Evolutionary conservation across 1,140 invertebrate species (phyloP), one percentile per base, ranked within the genome.

Genomic region (Bombus affinis): DNA sequence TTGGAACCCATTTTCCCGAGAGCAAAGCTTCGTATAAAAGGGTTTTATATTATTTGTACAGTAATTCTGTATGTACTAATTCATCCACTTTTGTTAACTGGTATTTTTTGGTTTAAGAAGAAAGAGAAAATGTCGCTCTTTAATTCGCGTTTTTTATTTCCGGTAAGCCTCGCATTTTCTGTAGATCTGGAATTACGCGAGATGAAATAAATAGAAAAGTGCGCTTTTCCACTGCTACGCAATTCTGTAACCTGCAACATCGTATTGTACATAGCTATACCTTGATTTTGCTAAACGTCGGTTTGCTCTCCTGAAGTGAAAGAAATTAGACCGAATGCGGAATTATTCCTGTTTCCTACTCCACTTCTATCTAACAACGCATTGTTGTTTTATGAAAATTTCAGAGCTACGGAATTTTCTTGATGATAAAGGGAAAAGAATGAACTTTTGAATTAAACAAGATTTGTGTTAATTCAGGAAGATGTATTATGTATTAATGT

Each of bases 151-250:
- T 62, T 12, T 62, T 62, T 62, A 62, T 62, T 62, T 62, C 28
- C 10, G 59, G 28, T 25, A 9, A n/a, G 59, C 59, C 10, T 62
- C 59, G 28, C 3, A n/a, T n/a, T 62, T 62, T 62, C 59, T n/a
- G 28, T 37, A 28, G 35, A 57, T 35, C 18, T 37, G 32, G 18
- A 44, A 57, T 75, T 32, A 22, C 9, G n/a, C 13, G 2, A n/a
- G 74, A 59, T 32, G 37, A 53, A 39, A 22, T 47, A 47, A 79
- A 79, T 68, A 66, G 32, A 68, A 68, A 79, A 37, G 42, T 22
- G 15, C 3, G 25, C 3, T 12, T 47, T 47, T 39, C 5, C 37
- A 12, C 1, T 2, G 8, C 25, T 39, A 37, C 35, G 25, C 12
- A 3, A 76, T 28, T 13, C 35, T 28, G 74, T 8, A 22, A 35